Evolutionary conservation across 2,797 vertebrate species (phyloP), one percentile per base, ranked within the genome.

Genomic region (Pelodytes ibericus): DNA sequence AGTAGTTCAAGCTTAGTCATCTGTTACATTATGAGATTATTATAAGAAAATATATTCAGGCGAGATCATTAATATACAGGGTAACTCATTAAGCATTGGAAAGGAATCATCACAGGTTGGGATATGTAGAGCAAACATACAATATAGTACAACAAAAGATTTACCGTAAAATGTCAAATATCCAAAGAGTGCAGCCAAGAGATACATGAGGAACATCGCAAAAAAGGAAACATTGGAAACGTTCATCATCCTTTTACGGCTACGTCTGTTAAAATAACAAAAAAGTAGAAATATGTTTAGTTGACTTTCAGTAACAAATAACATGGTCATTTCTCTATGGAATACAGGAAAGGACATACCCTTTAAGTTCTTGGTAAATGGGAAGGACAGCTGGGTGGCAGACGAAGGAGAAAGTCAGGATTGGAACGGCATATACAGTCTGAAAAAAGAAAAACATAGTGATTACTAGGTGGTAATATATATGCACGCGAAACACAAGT

Each of bases 121-220:
- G n/a, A n/a, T n/a, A n/a, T n/a, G n/a, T n/a, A n/a, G n/a, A n/a
- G n/a, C n/a, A n/a, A n/a, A n/a, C n/a, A n/a, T n/a, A n/a, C n/a
- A n/a, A n/a, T 36, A 36, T 36, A 11, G 33, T 13, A 44, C 15
- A 7, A 22, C 24, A 66, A 2, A 63, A 60, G 59, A 90, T 80
- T 96, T 83, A 99, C 98, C 82, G 39, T 95, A 94, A 88, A 99
- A 99, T 47, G 97, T 99, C 88, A 99, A 90, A 82, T 99, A 99
- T 88, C 98, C 97, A 2, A 99, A 99, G 63, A 99, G 93, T 41
- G 97, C 98, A 26, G 98, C 96, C 86, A 98, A 82, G 79, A 99
- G 92, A 81, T 99, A 99, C 96, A 97, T 98, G 83, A 98, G 83
- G 85, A 98, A 97, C 95, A 99, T 99, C 67, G 95, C 90, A 81